These are phyloP conservation scores for Hylaea fasciaria DNA, from an alignment of 2,888 invertebrate species.

Conservation along the genomic window DNA sequence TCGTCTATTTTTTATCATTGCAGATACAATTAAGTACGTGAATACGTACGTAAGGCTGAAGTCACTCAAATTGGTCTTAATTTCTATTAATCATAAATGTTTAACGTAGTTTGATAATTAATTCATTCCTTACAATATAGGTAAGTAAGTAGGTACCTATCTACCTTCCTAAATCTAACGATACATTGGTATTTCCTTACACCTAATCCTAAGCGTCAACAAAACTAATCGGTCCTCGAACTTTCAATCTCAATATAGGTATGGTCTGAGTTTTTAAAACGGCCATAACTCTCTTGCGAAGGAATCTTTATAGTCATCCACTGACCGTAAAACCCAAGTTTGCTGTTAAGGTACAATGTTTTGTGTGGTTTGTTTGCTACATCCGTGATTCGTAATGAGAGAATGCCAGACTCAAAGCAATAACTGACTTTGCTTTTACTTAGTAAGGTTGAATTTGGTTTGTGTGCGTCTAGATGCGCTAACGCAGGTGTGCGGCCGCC, in stretches of 20 bases:
- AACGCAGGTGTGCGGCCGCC: constrained; percentile 82
- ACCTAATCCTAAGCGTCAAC: background rate
- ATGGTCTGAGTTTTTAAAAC: constrained; percentile 54
- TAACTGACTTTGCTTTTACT: constrained; percentile 23
- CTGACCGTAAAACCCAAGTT: constrained; percentile 74
- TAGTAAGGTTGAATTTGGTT: constrained; percentile 46
- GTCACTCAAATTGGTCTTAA: too few species aligned
- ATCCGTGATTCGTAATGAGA: constrained; percentile 83
- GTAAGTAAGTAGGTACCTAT: too few species aligned
- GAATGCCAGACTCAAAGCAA: constrained; percentile 43
- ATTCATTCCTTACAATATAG: too few species aligned
- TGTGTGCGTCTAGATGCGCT: constrained; percentile 65
- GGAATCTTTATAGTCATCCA: constrained; percentile 68
- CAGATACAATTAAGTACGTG: too few species aligned
- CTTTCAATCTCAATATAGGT: constrained; percentile 45
- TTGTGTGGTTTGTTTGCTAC: constrained; percentile 82
- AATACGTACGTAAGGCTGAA: too few species aligned
- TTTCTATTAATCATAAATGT: too few species aligned
- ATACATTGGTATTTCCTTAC: background rate
- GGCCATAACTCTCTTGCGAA: constrained; percentile 62
- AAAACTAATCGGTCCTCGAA: constrained; percentile 30
- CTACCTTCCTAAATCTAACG: too few species aligned
- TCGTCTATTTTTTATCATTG: too few species aligned
- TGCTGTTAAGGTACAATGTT: constrained; percentile 78
- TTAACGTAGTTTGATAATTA: too few species aligned